A percentile compares a stretch with the other conserved stretches of the same genome.
Conservation (phyloP, 2,797 vertebrate genomes). For the Rhabdomys pumilio region DNA sequence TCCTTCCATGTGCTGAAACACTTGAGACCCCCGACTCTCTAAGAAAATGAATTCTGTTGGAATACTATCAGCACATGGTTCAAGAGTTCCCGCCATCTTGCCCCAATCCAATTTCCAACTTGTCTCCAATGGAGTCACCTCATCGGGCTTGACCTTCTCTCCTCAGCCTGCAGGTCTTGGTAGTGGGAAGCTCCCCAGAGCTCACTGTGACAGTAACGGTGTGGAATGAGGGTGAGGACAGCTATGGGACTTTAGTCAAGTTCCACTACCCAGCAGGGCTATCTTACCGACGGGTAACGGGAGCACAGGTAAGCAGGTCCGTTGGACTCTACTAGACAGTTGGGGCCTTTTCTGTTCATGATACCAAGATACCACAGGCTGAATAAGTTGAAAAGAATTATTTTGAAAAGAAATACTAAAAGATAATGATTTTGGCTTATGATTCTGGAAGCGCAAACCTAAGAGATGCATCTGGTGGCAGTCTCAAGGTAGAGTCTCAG, state of each 20-base stretch:
- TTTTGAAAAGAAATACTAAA: neutral
- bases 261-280: constrained; percentile 91
- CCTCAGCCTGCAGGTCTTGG: constrained; percentile 70
- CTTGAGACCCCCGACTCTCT: neutral
- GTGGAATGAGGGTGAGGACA: constrained; percentile 91
- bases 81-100: neutral
- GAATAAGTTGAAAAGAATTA: neutral
- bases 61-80: neutral
- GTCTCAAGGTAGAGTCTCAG: neutral
- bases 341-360: neutral
- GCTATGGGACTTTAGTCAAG: constrained; percentile 89
- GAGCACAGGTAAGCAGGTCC: constrained; percentile 87
- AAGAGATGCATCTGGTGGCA: neutral
- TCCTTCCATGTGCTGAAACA: neutral
- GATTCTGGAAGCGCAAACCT: neutral
- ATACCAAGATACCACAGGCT: neutral
- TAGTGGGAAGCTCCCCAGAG: constrained; percentile 70
- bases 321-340: neutral
- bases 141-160: neutral
- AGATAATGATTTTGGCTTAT: neutral
- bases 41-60: neutral
- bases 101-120: neutral
- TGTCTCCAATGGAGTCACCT: neutral
- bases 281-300: constrained; percentile 89
- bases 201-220: constrained; percentile 89